phyloP scores from a whole-genome alignment of 2,888 invertebrate species.

The Apotomis turbidana region DNA sequence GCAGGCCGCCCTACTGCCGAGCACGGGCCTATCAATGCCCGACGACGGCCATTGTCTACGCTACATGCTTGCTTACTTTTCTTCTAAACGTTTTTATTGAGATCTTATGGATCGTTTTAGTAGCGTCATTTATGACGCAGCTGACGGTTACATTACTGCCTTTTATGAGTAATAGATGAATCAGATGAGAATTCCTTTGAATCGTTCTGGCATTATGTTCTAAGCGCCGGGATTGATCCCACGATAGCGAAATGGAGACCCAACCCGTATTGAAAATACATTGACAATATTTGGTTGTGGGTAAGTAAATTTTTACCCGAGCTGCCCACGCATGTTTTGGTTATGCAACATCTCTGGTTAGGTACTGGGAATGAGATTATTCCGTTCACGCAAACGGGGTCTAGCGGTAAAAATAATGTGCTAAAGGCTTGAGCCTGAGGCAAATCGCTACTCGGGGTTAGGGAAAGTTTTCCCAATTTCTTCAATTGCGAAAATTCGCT shows the following conservation, averaged over 20 bases:
- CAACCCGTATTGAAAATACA: neutral
- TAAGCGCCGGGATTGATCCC: neutral
- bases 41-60: constrained; percentile 58
- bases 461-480: constrained; percentile 24
- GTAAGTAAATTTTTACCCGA: constrained; percentile 11
- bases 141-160: constrained; percentile 1
- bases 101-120: constrained; percentile 37
- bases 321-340: constrained; percentile 9
- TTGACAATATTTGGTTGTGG: neutral
- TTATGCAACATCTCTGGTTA: constrained; percentile 18
- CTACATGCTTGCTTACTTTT: constrained; percentile 61
- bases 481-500: constrained; percentile 30
- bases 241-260: constrained; percentile 3
- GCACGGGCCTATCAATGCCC: constrained; percentile 54
- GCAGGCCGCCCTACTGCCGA: constrained; percentile 50
- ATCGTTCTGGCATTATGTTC: neutral
- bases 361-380: constrained; percentile 18
- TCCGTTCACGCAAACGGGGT: constrained; percentile 26
- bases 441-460: constrained; percentile 21
- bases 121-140: constrained; percentile 35
- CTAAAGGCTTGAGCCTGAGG: constrained; percentile 29
- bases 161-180: constrained; percentile 5
- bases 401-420: constrained; percentile 30
- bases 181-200: constrained; percentile 12
- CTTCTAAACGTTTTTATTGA: constrained; percentile 43